phyloP scores from a whole-genome alignment of 2,888 invertebrate species.

The Cylloceria caligata region DNA sequence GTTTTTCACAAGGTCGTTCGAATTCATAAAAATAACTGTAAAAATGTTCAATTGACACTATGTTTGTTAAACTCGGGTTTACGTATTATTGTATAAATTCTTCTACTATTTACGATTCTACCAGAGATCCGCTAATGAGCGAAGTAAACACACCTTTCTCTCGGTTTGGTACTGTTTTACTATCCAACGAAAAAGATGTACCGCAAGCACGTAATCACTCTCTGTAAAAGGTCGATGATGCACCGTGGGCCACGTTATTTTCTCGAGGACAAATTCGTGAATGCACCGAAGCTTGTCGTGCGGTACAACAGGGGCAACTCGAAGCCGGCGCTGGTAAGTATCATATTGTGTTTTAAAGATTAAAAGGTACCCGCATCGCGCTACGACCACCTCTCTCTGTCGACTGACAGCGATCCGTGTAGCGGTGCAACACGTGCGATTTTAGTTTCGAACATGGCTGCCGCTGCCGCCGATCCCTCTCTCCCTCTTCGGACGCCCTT shows the following conservation, averaged over 20 bases:
- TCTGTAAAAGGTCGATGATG: neutral
- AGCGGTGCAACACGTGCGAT: constrained; percentile 74
- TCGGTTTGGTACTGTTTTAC: constrained; percentile 4
- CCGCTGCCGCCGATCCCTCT: constrained; percentile 66
- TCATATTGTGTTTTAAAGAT: constrained; percentile 61
- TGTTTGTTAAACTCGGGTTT: neutral
- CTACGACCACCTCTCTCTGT: constrained; percentile 69
- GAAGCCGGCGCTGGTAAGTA: constrained; percentile 27
- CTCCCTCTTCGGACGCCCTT: constrained; percentile 17
- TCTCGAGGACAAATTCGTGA: constrained; percentile 18
- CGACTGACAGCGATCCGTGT: constrained; percentile 71
- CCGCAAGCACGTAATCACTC: constrained; percentile 26
- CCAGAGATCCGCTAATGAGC: neutral
- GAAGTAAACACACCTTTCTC: constrained; percentile 20
- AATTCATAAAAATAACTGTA: neutral
- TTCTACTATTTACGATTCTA: neutral
- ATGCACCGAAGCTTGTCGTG: constrained; percentile 14
- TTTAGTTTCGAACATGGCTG: constrained; percentile 74
- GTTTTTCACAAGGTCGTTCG: neutral
- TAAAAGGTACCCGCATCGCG: constrained; percentile 69
- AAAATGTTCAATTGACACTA: neutral
- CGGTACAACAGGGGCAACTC: constrained; percentile 5
- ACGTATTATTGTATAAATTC: neutral
- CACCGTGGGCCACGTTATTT: constrained; percentile 13
- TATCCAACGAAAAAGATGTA: constrained; percentile 30